Evolutionary conservation across 1,140 invertebrate species (phyloP).

Genomic region (Vanessa atalanta): DNA sequence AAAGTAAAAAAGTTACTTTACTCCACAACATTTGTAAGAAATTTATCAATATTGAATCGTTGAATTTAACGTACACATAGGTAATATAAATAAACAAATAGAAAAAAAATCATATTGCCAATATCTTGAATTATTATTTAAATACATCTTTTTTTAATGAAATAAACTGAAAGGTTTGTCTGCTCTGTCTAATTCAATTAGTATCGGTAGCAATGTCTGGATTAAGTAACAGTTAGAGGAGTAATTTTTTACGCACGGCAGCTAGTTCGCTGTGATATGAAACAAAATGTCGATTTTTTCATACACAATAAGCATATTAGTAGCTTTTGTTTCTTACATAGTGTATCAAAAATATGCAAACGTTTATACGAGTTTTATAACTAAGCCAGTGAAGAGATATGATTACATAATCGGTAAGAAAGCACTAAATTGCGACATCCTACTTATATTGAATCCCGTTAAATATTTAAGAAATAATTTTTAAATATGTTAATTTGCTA

Average conservation of each 20-base stretch:
- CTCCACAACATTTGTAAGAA: too few species aligned
- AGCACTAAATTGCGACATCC: background rate
- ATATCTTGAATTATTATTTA: background rate
- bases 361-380: slow-evolving; percentile 59
- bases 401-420: slow-evolving; percentile 77
- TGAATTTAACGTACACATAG: too few species aligned
- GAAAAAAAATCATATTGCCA: too few species aligned
- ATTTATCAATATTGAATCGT: too few species aligned
- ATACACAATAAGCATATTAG: slow-evolving; percentile 53
- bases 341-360: slow-evolving; percentile 64
- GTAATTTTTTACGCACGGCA: slow-evolving; percentile 21
- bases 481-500: background rate
- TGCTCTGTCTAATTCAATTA: slow-evolving; percentile 71
- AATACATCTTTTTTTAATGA: background rate
- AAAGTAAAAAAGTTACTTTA: too few species aligned
- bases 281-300: slow-evolving; percentile 54
- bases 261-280: slow-evolving; percentile 10
- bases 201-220: slow-evolving; percentile 41
- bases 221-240: slow-evolving; percentile 40
- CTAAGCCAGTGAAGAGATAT: slow-evolving; percentile 64
- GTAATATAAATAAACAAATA: too few species aligned
- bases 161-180: slow-evolving; percentile 46
- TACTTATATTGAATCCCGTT: background rate
- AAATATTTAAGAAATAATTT: background rate
- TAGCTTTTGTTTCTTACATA: slow-evolving; percentile 58